Base-by-base conservation (phyloP, 2,888 invertebrate species). In the Eilema depressum region DNA sequence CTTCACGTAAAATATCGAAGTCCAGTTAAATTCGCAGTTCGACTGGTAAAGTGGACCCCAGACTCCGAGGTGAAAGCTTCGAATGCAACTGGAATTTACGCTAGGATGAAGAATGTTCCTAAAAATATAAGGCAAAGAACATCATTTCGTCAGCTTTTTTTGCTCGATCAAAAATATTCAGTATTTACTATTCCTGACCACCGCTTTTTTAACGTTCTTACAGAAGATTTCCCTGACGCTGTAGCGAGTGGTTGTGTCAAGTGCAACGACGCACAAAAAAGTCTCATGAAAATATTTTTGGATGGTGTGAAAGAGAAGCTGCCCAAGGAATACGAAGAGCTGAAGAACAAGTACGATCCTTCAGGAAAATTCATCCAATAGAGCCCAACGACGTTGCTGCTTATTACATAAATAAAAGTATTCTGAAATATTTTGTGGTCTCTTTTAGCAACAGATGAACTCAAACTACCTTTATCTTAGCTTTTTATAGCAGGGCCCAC, bases 191-290 rank as follows among this genome's bases (percentile, higher is more conserved):
- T n/a, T n/a, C 2, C 33, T 33, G 8, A 33, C 30, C 10, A 37
- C 11, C 33, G 5, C 4, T 14, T 57, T 57, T 57, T 57, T 17
- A 14, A 20, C 2, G 2, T 23, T 30, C 20, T 74, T 71, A 30
- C 64, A 74, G 74, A 56, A 23, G 71, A 74, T 20, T 25, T 68
- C 20, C 68, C 63, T 1, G 71, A 74, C 2, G 71, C 64, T 10
- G 37, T 68, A 17, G 20, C 37, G 11, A 37, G 33, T 3, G 37
- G 30, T 17, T 74, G 74, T 53, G 14, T 7, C 23, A 71, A 66
- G 33, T 74, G 74, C 25, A 69, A 33, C 12, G 57, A 66, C 12
- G 53, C 30, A 41, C 66, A 71, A 61, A 71, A 74, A 63, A 28
- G 26, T 7, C 60, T 71, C 17, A 47, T 64, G 57, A 61, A 66